Base-by-base conservation (phyloP, 2,113 vertebrate genomes). In the Amblyornis subalaris region DNA sequence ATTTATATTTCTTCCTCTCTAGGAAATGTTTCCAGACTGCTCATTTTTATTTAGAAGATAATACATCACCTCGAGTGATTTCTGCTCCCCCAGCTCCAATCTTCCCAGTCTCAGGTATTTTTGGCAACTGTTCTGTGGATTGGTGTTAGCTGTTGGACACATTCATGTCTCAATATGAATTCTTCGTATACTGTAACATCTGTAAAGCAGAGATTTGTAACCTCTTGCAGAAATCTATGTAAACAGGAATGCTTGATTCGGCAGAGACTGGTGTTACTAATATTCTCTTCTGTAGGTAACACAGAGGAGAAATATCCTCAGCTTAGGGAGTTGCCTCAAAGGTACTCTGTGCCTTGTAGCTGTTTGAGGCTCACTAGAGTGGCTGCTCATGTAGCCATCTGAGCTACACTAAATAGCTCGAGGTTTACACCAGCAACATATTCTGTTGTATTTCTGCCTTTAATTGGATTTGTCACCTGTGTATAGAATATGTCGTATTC, bases 1-100 rank as follows among this genome's bases (percentile, higher is more conserved):
- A 75, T 84, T 58, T 23, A n/a, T 91, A 12, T 80, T 79, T 94
- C 93, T 97, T 89, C 80, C n/a, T 82, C 88, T 96, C 31, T 95
- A 99, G 99, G 96, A 98, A 99, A 85, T 99, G 99, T 96, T 99
- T 99, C 96, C 99, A 99, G 98, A 99, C 99, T 9, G 99, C 99
- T 90, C 99, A 99, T 89, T 99, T 99, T 97, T 99, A 99, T 97
- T 98, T 99, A 82, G 98, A 99, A 60, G 99, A 99, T 87, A 99
- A 96, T 85, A 98, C 98, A 1, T 99, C 99, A 17, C 98, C 99
- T 66, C 97, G 98, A 95, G 99, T 99, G 66, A 98, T 99, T 94
- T 96, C 98, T 48, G 96, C 98, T 66, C 96, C 98, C 16, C 96
- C 98, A 51, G 98, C 98, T 71, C 99, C 99, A 67, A 19, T 99